Evolutionary conservation across 2,113 vertebrate genomes (phyloP).

Genomic region (Amphiprion percula): DNA sequence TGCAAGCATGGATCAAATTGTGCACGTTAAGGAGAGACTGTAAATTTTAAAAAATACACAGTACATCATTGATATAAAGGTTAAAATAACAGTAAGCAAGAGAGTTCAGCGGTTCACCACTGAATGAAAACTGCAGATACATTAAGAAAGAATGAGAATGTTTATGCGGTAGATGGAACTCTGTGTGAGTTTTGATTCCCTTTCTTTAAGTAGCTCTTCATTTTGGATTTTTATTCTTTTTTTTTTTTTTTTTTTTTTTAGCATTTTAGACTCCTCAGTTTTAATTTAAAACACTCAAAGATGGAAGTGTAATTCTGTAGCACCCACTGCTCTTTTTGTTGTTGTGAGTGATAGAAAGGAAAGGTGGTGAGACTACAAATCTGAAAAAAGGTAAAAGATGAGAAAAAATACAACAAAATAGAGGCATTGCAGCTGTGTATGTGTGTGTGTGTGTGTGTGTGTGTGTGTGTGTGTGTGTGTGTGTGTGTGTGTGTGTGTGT

Average conservation of each 20-base stretch:
- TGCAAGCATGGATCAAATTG: background rate
- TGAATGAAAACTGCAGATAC: background rate
- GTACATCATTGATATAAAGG: background rate
- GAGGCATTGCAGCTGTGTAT: background rate
- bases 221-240: background rate
- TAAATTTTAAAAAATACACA: background rate
- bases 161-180: background rate
- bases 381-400: conserved; percentile 2
- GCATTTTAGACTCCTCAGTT: background rate
- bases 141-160: background rate
- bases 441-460: conserved; percentile 11
- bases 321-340: background rate
- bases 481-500: conserved; percentile 10
- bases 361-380: conserved; percentile 2
- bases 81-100: background rate
- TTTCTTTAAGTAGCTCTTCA: background rate
- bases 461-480: conserved; percentile 6
- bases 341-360: conserved; percentile 6
- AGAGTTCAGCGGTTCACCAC: background rate
- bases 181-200: background rate
- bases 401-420: background rate
- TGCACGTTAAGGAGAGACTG: background rate
- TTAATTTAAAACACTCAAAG: conserved; percentile 15
- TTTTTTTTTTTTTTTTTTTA: background rate
- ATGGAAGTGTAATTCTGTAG: conserved; percentile 18